Evolutionary conservation across 2,888 invertebrate species (phyloP).

Genomic region (Tortricodes alternella): DNA sequence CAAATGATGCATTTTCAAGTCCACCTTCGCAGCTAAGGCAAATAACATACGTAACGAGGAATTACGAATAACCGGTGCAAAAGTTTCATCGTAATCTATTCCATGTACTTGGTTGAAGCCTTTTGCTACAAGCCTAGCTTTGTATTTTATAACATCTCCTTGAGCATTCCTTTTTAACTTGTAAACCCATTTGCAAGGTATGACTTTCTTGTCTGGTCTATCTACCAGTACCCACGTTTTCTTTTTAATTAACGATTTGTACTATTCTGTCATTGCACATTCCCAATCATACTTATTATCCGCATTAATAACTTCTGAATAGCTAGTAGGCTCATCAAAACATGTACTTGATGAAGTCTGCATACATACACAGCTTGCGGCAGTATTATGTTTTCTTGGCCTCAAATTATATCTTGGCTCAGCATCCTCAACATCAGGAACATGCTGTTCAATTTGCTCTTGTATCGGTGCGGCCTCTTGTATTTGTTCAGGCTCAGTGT

Average conservation of each 20-base stretch:
- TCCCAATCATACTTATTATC: slow-evolving; percentile 3
- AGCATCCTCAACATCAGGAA: not conserved
- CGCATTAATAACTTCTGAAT: not conserved
- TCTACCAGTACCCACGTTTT: no score
- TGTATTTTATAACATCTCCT: slow-evolving; percentile 4
- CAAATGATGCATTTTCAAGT: no score
- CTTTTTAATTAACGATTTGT: slow-evolving; percentile 1
- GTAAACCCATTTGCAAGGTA: slow-evolving; percentile 26
- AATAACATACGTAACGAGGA: slow-evolving; percentile 17
- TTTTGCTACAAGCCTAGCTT: slow-evolving; percentile 22
- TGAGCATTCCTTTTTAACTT: slow-evolving; percentile 8
- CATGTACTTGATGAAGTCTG: not conserved
- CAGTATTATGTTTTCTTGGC: not conserved
- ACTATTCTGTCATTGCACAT: slow-evolving; percentile 1
- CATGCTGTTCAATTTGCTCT: not conserved
- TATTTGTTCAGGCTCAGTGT: no score
- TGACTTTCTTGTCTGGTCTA: no score
- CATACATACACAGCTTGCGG: not conserved
- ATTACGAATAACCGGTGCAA: slow-evolving; percentile 25
- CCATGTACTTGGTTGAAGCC: slow-evolving; percentile 14
- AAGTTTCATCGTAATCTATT: slow-evolving; percentile 25
- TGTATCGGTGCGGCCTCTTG: no score
- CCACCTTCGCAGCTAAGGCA: slow-evolving; percentile 7
- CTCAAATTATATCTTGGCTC: not conserved
- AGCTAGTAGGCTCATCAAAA: not conserved